Evolutionary conservation across 2,797 vertebrate species (phyloP).

Genomic region (Anguilla pacifica): DNA sequence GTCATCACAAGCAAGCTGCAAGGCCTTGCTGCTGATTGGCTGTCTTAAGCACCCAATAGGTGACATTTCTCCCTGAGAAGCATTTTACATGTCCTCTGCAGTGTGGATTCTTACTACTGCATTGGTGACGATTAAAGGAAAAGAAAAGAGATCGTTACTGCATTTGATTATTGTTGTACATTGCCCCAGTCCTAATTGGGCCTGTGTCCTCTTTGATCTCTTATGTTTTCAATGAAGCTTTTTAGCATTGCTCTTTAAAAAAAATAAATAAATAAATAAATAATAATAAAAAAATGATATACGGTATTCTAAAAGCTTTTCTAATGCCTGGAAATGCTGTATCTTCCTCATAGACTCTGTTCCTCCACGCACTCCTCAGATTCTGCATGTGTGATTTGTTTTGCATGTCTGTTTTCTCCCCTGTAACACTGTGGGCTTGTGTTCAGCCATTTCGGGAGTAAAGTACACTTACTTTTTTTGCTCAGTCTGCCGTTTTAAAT

Average conservation of each 20-base stretch:
- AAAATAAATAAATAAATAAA: too few species aligned
- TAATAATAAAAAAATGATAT: slow-evolving; percentile 42
- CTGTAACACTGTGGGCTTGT: slow-evolving; percentile 18
- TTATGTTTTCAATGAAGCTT: too few species aligned
- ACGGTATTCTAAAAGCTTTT: slow-evolving; percentile 42
- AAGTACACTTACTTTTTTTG: not conserved
- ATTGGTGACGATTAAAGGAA: too few species aligned
- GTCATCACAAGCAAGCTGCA: too few species aligned
- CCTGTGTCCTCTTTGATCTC: not conserved
- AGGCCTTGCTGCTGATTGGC: too few species aligned
- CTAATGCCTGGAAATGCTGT: slow-evolving; percentile 64
- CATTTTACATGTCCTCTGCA: too few species aligned
- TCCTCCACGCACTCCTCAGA: slow-evolving; percentile 46
- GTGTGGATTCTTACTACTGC: too few species aligned
- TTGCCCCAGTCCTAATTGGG: too few species aligned
- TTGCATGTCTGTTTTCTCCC: slow-evolving; percentile 75
- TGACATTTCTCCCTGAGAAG: too few species aligned
- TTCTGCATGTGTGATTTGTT: slow-evolving; percentile 81
- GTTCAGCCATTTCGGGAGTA: not conserved
- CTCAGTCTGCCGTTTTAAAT: not conserved
- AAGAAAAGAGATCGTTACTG: too few species aligned
- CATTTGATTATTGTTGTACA: too few species aligned
- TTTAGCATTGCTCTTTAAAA: slow-evolving; percentile 30
- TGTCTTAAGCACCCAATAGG: too few species aligned
- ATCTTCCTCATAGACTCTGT: slow-evolving; percentile 52